Conservation (phyloP, 1,140 invertebrate species). For the Theocolax elegans region DNA sequence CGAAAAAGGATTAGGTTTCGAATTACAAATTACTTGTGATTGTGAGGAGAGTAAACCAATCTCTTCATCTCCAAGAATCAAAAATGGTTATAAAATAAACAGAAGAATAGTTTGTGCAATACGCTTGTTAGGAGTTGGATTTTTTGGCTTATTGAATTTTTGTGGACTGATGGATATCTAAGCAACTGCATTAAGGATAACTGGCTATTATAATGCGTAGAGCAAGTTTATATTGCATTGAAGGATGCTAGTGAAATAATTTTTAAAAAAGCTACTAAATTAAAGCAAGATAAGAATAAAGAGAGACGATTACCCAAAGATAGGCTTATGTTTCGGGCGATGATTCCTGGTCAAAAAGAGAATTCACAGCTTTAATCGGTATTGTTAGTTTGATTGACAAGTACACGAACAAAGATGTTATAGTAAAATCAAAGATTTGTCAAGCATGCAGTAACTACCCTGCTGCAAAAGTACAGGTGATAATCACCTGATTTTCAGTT, state of each 20-base stretch:
- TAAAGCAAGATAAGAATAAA: slow-evolving; percentile 30
- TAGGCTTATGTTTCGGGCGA: slow-evolving; percentile 44
- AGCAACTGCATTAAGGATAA: neutral
- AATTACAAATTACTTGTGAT: slow-evolving; percentile 20
- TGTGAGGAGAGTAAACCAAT: neutral
- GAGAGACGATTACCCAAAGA: slow-evolving; percentile 3
- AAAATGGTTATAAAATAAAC: slow-evolving; percentile 36
- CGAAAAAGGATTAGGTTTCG: slow-evolving; percentile 29
- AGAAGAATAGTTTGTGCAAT: slow-evolving; percentile 33
- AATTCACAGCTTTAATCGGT: slow-evolving; percentile 36
- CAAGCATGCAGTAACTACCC: slow-evolving; percentile 16
- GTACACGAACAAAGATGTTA: slow-evolving; percentile 37
- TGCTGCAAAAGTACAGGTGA: no score
- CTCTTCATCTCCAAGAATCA: slow-evolving; percentile 21
- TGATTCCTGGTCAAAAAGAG: slow-evolving; percentile 43
- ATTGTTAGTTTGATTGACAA: slow-evolving; percentile 31
- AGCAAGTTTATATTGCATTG: slow-evolving; percentile 16
- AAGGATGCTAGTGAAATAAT: slow-evolving; percentile 2
- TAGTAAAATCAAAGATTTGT: slow-evolving; percentile 39
- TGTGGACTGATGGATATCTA: slow-evolving; percentile 32
- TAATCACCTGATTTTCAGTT: no score
- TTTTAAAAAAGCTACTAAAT: slow-evolving; percentile 19
- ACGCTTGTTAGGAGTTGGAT: slow-evolving; percentile 28
- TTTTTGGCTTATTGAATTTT: slow-evolving; percentile 22
- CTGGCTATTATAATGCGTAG: slow-evolving; percentile 4